phyloP scores from a whole-genome alignment of 2,797 vertebrate species.

The Cygnus olor region DNA sequence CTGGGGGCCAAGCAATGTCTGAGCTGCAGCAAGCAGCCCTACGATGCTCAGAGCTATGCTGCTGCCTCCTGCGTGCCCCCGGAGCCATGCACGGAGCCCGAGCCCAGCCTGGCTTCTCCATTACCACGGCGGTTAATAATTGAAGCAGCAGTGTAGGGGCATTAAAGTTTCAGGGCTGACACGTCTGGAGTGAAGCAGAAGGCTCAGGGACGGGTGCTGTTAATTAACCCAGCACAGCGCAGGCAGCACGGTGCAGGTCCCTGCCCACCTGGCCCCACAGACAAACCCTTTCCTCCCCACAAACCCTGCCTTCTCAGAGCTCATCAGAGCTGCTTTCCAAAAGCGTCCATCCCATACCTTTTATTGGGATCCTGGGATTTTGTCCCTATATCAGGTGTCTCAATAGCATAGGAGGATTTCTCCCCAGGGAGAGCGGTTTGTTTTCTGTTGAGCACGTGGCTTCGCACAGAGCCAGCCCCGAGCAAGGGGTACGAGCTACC shows the following conservation, averaged over 20 bases:
- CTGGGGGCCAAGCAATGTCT: not conserved
- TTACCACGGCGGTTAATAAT: slow-evolving; percentile 34
- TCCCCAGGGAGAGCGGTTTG: not conserved
- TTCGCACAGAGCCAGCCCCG: not conserved
- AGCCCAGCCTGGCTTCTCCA: slow-evolving; percentile 8
- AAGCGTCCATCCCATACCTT: not conserved
- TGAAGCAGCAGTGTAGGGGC: slow-evolving; percentile 52
- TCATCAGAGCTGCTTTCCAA: not conserved
- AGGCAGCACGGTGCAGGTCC: accelerated
- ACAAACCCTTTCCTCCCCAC: not conserved
- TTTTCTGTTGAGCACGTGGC: not conserved
- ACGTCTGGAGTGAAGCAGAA: not conserved
- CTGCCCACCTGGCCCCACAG: accelerated
- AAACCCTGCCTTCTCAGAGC: not conserved
- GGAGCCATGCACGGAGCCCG: accelerated
- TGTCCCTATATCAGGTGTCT: not conserved
- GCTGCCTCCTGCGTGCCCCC: accelerated
- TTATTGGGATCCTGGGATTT: not conserved
- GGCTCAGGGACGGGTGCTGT: not conserved
- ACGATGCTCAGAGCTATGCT: accelerated
- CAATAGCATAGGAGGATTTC: not conserved
- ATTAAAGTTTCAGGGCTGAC: slow-evolving; percentile 63
- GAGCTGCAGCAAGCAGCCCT: not conserved
- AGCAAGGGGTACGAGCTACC: slow-evolving; percentile 9
- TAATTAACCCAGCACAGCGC: not conserved